phyloP scores from a whole-genome alignment of 2,113 vertebrate genomes.

The Eudorcas thomsonii region DNA sequence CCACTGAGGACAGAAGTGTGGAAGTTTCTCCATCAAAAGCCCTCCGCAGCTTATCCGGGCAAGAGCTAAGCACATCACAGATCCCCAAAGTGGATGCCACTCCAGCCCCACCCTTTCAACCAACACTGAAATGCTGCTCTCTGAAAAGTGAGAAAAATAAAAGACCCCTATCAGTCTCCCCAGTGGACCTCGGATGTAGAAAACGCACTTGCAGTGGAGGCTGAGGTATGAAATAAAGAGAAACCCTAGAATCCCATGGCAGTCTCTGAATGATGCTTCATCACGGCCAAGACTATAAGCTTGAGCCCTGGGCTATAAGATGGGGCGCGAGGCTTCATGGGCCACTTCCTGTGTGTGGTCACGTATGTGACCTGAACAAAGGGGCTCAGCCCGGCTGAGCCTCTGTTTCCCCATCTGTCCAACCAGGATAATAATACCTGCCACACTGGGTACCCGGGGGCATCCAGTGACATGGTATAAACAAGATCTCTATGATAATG shows the following conservation, averaged over 20 bases:
- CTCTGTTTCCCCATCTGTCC: not conserved
- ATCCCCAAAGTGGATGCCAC: not conserved
- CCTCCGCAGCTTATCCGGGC: not conserved
- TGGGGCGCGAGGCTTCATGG: not conserved
- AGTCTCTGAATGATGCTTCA: rapidly evolving
- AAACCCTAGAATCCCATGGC: not conserved
- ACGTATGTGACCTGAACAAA: not conserved
- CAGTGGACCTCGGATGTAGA: rapidly evolving
- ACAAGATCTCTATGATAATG: not conserved
- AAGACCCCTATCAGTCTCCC: too few relatives aligned
- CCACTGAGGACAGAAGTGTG: not conserved
- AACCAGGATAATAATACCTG: not conserved
- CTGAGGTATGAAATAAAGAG: not conserved
- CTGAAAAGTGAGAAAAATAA: not conserved
- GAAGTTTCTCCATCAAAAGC: not conserved
- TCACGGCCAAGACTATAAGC: not conserved
- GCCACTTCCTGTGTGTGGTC: not conserved
- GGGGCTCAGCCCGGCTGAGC: not conserved
- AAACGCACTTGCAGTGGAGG: not conserved
- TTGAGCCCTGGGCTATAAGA: not conserved
- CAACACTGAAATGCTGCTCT: not conserved
- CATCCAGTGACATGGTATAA: not conserved
- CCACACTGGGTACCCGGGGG: not conserved
- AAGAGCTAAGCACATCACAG: not conserved
- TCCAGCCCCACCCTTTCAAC: not conserved